Conservation (phyloP, 1,140 invertebrate species). For the Heliconius hermathena region DNA sequence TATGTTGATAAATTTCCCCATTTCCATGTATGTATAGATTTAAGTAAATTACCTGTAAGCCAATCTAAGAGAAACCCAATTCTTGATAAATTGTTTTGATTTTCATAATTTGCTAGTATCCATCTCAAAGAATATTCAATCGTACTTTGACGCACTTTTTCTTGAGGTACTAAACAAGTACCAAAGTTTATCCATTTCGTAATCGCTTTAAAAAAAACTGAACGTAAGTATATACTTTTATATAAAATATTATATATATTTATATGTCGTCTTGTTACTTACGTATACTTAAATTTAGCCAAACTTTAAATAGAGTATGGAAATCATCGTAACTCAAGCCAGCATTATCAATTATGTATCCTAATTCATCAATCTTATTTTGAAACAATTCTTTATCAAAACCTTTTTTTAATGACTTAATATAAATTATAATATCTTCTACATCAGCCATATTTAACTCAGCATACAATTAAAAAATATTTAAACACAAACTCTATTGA, state of each 20-base stretch:
- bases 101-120: constrained; percentile 66
- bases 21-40: background rate
- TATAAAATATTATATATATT: background rate
- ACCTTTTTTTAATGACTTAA: constrained; percentile 70
- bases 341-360: constrained; percentile 53
- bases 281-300: constrained; percentile 76
- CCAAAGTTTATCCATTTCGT: constrained; percentile 75
- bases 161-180: constrained; percentile 66
- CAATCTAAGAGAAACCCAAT: constrained; percentile 70
- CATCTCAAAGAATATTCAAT: constrained; percentile 70
- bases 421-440: constrained; percentile 72
- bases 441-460: constrained; percentile 63
- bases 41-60: constrained; percentile 67
- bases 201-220: constrained; percentile 62
- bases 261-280: constrained; percentile 43
- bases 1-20: too few species aligned
- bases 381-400: constrained; percentile 74
- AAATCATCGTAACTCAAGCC: constrained; percentile 64
- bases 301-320: constrained; percentile 70
- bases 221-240: background rate
- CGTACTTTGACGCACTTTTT: constrained; percentile 58
- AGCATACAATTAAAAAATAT: constrained; percentile 12
- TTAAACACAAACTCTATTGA: constrained; percentile 13
- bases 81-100: constrained; percentile 55
- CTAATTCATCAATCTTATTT: constrained; percentile 66